Base-by-base conservation (phyloP, 2,797 vertebrate species). In the Atherinosoma microstoma region DNA sequence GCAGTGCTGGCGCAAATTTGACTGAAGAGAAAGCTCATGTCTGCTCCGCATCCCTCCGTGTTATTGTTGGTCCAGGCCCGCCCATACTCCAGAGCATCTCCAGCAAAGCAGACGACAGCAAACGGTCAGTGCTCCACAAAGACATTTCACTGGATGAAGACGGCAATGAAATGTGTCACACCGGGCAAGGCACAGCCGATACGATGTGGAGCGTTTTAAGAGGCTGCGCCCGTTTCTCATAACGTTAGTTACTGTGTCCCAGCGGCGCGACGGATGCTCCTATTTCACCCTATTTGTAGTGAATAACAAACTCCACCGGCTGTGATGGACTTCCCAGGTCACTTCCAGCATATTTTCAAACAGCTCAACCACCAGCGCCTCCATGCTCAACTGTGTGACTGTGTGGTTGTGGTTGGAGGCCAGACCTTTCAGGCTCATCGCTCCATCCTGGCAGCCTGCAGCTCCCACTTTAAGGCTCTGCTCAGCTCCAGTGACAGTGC, bases 321-420 rank as follows among this genome's bases (percentile, higher is more conserved):
- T 49, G 64, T 16, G 56, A 99, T 99, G 98, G 97, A 99, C 95
- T 99, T 99, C 64, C 98, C 97, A 5, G 96, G 96, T 67, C 97
- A 99, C 84, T 99, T 99, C 84, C 96, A 97, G 73, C 94, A 96
- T 70, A 95, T 99, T 83, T 99, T 99, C 87, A 95, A 97, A 88
- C 97, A 99, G 90, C 93, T 99, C 66, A 99, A 99, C 93, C 96
- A 97, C 84, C 98, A 99, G 93, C 91, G 98, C 42, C 95, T 98
- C 74, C 96, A 97, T 1, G 96, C 96, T 24, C 97, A 99, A 89
- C 94, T 99, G 24, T 99, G 98, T 4, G 98, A 99, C 82, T 98
- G 97, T 20, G 95, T 97, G 78, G 97, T 99, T 5, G 91, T 97
- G 34, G 97, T 99, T 67, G 97, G 98, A 3, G 96, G 92, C 27